Evolutionary conservation across 2,113 vertebrate species (phyloP).

Genomic region (Pseudorectes ferrugineus): DNA sequence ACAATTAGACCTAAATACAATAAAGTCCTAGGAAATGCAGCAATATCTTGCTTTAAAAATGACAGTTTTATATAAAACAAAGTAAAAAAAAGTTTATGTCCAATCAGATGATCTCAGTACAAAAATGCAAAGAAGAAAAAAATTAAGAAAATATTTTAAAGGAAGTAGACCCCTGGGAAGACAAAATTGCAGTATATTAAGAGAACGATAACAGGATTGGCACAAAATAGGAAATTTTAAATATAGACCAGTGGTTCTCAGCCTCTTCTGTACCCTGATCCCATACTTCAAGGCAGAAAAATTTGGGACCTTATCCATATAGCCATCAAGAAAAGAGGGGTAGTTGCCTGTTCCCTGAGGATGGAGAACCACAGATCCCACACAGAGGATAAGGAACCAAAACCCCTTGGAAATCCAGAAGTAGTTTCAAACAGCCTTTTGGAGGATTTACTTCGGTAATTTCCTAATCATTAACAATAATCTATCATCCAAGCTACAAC

Average conservation of each 20-base stretch:
- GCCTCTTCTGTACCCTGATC: neutral
- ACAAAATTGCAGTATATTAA: neutral
- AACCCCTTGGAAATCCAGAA: neutral
- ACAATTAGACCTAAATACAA: neutral
- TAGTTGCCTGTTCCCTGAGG: neutral
- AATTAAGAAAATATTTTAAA: neutral
- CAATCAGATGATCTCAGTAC: neutral
- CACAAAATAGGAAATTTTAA: slow-evolving; percentile 9
- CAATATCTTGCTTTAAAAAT: neutral
- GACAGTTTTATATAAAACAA: neutral
- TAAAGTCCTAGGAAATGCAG: neutral
- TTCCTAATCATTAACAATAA: neutral
- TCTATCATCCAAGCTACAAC: neutral
- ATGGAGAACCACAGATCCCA: neutral
- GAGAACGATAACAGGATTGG: neutral
- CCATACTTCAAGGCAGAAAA: neutral
- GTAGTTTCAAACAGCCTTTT: neutral
- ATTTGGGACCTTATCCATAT: neutral
- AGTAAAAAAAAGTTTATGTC: neutral
- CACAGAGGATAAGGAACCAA: neutral
- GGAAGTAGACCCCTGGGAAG: slow-evolving; percentile 15
- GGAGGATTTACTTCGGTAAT: neutral
- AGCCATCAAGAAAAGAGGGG: neutral
- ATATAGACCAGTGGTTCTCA: slow-evolving; percentile 31
- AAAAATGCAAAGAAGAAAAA: neutral